These are phyloP conservation scores for Otolemur garnettii DNA, from an alignment of 2,113 vertebrate genomes.

Conservation along the genomic window DNA sequence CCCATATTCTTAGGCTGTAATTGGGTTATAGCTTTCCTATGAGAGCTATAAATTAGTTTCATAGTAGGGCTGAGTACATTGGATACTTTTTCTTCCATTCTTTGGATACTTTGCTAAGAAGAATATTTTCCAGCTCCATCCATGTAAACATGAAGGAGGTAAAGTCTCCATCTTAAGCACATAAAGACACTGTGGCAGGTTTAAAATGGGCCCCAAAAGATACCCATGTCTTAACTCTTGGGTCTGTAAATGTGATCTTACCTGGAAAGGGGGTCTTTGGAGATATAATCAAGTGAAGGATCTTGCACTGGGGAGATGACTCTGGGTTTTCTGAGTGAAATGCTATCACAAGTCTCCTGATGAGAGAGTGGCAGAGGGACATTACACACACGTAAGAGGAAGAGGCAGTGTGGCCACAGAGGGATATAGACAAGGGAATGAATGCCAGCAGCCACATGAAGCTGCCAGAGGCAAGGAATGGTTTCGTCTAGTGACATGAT, in stretches of 20 bases:
- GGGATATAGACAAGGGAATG: not conserved
- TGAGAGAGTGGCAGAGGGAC: not conserved
- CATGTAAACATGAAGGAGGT: too few species aligned
- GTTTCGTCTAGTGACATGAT: too few species aligned
- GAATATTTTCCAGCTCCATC: too few species aligned
- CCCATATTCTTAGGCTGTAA: too few species aligned
- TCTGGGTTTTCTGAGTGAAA: not conserved
- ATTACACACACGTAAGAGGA: not conserved
- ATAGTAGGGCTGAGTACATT: too few species aligned
- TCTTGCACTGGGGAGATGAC: not conserved
- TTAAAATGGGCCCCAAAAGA: not conserved
- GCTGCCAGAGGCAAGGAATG: too few species aligned
- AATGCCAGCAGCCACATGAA: not conserved
- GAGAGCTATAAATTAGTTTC: too few species aligned
- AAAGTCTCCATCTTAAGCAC: too few species aligned
- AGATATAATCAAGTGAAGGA: not conserved
- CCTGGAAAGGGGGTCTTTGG: not conserved
- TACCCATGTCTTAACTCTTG: not conserved
- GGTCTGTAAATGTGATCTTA: not conserved
- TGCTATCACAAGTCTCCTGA: not conserved
- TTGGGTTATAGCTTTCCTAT: too few species aligned
- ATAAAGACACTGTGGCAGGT: not conserved
- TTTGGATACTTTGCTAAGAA: too few species aligned
- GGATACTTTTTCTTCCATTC: too few species aligned
- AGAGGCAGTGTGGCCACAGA: not conserved